Base-by-base conservation (phyloP, 2,797 vertebrate genomes). In the Pseudotriccus pelzelni region DNA sequence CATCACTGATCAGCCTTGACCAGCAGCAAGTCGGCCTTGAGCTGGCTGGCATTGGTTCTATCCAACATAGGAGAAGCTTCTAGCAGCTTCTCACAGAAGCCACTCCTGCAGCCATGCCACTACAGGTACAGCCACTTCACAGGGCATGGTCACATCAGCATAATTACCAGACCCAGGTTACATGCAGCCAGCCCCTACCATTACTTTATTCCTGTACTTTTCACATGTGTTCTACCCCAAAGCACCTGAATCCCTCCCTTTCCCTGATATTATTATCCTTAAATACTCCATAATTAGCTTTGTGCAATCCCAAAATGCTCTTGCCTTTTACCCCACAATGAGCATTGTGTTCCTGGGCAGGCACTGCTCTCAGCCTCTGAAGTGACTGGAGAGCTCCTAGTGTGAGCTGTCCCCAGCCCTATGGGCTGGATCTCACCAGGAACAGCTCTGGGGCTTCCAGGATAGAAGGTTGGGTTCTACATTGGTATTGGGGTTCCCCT, bases 1-100 rank as follows among this genome's bases (percentile, higher is more conserved):
- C 0, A 2, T 46, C 0, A 0, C 18, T 64, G 30, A 60, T 62
- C 10, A 12, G 12, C 27, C 20, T 72, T 49, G 12, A 16, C 32
- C 32, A 25, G 16, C 14, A 14, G 16, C 18, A 25, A 7, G 11
- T 43, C 41, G 7, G 7, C 36, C 52, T 53, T 23, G 70, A 58
- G n/a, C n/a, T 12, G 8, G 19, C 19, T 73, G 27, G 7, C 16
- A 28, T 14, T 49, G 8, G 23, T 39, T 28, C 23, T 37, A 5
- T 36, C 0, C 0, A 23, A n/a, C 11, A 15, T 24, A 12, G 14
- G 5, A n/a, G 14, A 55, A 49, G 12, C 20, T 28, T 60, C 32
- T n/a, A 15, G 23, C 32, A 37, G 9, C 23, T 60, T 19, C 37
- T 78, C 34, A 60, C 39, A 43, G 32, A 78, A 59, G 22, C 12